Evolutionary conservation across 2,113 vertebrate genomes (phyloP), one percentile per base, ranked within the genome.

Genomic region (Coracopsis vasa): DNA sequence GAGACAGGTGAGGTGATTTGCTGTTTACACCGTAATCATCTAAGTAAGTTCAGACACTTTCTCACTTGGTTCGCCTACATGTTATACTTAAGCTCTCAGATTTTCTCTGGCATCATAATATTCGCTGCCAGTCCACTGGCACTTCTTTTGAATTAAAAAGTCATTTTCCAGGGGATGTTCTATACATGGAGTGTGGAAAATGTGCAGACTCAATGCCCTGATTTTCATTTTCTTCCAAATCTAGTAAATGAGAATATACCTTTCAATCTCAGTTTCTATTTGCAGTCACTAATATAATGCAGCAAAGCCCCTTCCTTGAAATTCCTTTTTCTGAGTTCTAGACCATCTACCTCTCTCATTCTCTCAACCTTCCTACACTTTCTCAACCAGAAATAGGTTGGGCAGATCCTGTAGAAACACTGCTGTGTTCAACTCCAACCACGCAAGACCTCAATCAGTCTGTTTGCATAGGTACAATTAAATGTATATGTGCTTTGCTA

Each of bases 141-240:
- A 31, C 3, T 7, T 19, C 21, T 69, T 75, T 64, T 65, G 9
- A 58, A 42, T 23, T 37, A 54, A 64, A 64, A 45, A 13, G 4
- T n/a, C 0, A 0, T 29, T 87, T 79, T 72, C 12, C 15, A 19
- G 28, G 7, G 19, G 6, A 29, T 66, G 14, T 45, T 53, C 33
- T 41, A 9, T 23, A 58, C 8, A 21, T 44, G 64, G 18, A 71
- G 5, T 7, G 18, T 35, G 19, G 20, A 83, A 92, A 53, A 64
- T 10, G 3, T 39, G 23, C 29, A 77, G 37, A 56, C 37, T 58
- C 1, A 0, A 0, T 45, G 13, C 5, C 17, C 12, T 13, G 24
- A 44, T 85, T 95, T 81, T 45, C 12, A 7, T 72, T 79, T 87
- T 56, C 45, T 82, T 35, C 21, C 8, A 75, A 44, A 48, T 8